Evolutionary conservation across 2,797 vertebrate genomes (phyloP), one percentile per base, ranked within the genome.

Genomic region (Lepilemur ruficaudatus): DNA sequence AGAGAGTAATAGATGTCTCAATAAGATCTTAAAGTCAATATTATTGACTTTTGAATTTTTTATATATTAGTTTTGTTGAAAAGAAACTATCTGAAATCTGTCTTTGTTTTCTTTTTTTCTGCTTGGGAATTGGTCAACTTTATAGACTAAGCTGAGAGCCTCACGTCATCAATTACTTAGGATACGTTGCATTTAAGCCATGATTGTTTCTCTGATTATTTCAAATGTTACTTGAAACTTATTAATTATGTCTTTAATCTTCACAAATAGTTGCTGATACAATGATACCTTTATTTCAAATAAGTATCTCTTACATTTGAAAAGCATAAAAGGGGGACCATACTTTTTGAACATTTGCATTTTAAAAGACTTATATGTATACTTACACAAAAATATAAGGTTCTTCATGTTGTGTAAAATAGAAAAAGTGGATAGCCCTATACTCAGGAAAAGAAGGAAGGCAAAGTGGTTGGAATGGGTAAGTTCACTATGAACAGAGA

Each of bases 91-190:
- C 55, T 93, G n/a, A 90, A 76, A 50, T 67, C 5, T 75, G 28
- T 67, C 28, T 91, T 85, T 76, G 38, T 94, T 97, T 97, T 95
- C 41, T 85, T 97, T 98, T 97, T 97, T 96, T 10, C 23, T 65
- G 93, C 14, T 78, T 48, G 41, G 84, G 65, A 96, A 75, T 7
- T 1, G 90, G 76, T 94, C 94, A 96, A 78, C 81, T 96, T 97
- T 97, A 76, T 93, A 92, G 48, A 86, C 93, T 97, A 28, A 30
- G 59, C 95, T 97, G 92, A 46, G 48, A 93, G 41, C 4, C 69
- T 92, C 87, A 95, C 50, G 93, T 97, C 97, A 97, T 98, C 96
- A 96, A 52, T 97, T 97, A 97, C 97, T 95, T 98, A 98, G 95
- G 81, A 82, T 89, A 70, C 78, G 63, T 96, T 95, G 70, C 93